phyloP scores from a whole-genome alignment of 1,140 invertebrate genomes.

The Theocolax elegans region DNA sequence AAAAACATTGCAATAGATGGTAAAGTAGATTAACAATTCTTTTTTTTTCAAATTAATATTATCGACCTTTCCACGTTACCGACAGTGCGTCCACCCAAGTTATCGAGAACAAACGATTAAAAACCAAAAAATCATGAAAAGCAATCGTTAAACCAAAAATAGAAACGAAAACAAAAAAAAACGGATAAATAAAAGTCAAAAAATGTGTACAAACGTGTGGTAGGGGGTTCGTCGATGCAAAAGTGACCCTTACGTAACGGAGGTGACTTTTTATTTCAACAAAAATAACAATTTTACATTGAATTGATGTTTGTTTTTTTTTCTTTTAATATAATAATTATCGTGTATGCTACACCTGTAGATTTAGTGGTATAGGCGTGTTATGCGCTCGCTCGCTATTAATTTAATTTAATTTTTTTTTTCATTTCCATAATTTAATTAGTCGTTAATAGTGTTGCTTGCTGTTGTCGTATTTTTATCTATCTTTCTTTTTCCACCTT shows the following conservation, averaged over 20 bases:
- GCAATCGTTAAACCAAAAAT: no score
- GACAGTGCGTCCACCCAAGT: no score
- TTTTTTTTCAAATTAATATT: neutral
- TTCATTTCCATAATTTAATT: conserved; percentile 49
- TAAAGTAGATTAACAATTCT: no score
- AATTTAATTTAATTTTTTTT: conserved; percentile 53
- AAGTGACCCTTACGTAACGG: conserved; percentile 57
- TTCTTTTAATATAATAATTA: conserved; percentile 67
- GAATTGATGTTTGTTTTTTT: conserved; percentile 65
- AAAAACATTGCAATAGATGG: no score
- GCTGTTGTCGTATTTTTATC: conserved; percentile 37
- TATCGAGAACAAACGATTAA: no score
- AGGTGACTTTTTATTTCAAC: conserved; percentile 68
- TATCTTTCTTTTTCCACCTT: conserved; percentile 14
- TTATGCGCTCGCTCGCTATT: conserved; percentile 63
- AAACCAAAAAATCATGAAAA: no score
- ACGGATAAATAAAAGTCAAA: no score
- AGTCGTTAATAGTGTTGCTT: conserved; percentile 56
- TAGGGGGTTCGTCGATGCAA: neutral
- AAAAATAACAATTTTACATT: conserved; percentile 70
- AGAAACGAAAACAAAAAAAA: no score
- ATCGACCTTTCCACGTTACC: no score
- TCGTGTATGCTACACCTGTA: conserved; percentile 65
- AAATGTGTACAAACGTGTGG: neutral
- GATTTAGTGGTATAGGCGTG: conserved; percentile 64